Percentiles rank a stretch among this genome's conserved stretches.
These are phyloP conservation scores for Drosophila imparisetae DNA, from an alignment of 2,888 invertebrate species.

Conservation along the genomic window DNA sequence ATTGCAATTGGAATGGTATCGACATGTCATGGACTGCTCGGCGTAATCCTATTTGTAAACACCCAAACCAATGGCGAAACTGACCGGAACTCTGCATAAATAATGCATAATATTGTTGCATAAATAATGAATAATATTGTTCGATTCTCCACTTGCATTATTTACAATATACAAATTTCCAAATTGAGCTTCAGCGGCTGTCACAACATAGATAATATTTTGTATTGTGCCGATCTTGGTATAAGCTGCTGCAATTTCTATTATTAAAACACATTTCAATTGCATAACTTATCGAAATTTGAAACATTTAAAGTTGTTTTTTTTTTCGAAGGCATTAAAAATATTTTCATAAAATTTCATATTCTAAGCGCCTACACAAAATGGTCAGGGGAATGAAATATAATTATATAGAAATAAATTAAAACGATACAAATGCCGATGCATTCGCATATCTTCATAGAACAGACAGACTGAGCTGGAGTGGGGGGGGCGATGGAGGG, in stretches of 20 bases:
- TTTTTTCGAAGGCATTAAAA: conserved; percentile 9
- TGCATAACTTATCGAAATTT: not conserved
- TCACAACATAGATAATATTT: not conserved
- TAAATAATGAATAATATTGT: not conserved
- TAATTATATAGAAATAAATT: conserved; percentile 56
- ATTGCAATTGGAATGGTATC: conserved; percentile 35
- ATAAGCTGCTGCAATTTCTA: not conserved
- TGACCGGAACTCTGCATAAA: conserved; percentile 72
- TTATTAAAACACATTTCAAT: not conserved
- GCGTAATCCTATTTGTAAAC: conserved; percentile 71
- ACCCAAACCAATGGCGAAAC: conserved; percentile 54
- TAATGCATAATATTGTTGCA: conserved; percentile 53
- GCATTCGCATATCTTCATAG: conserved; percentile 32
- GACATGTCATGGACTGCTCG: conserved; percentile 9
- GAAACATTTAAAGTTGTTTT: not conserved
- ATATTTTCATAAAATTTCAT: conserved; percentile 52
- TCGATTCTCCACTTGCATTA: not conserved
- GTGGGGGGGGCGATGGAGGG: conserved; percentile 17
- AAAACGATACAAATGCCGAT: conserved; percentile 42
- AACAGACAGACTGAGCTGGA: not conserved
- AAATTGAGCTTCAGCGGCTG: not conserved
- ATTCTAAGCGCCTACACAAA: conserved; percentile 48
- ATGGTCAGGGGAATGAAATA: not conserved
- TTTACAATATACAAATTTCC: not conserved
- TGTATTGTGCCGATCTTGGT: not conserved